Conservation (phyloP, 2,888 invertebrate genomes). For the Lithophane socia region DNA sequence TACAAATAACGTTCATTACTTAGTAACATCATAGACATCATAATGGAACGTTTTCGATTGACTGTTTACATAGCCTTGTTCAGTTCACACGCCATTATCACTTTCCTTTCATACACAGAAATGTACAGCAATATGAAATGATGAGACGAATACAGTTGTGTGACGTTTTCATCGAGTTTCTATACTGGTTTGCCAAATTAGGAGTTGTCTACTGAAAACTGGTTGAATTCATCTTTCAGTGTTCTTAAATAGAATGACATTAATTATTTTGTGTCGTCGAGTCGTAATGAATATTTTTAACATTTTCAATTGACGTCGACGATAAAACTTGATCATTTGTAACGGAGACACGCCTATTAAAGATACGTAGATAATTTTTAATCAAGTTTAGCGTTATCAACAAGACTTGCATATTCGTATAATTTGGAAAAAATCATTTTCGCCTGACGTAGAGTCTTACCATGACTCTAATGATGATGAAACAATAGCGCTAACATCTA, state of each 20-base stretch:
- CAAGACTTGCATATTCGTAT: background rate
- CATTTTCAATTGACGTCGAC: slow-evolving; percentile 3
- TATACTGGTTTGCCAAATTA: slow-evolving; percentile 1
- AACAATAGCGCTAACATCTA: background rate
- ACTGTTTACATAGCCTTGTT: slow-evolving; percentile 55
- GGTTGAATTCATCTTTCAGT: slow-evolving; percentile 9
- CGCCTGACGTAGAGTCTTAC: too few relatives aligned
- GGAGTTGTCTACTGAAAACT: slow-evolving; percentile 1
- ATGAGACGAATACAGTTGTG: slow-evolving; percentile 23
- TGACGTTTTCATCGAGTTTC: slow-evolving; percentile 19
- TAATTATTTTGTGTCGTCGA: background rate
- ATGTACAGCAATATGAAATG: slow-evolving; percentile 51
- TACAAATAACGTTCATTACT: slow-evolving; percentile 42
- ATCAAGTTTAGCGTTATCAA: background rate
- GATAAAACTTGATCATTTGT: slow-evolving; percentile 3
- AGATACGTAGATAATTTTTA: background rate
- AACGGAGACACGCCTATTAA: background rate
- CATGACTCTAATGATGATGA: background rate
- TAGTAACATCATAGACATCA: slow-evolving; percentile 27
- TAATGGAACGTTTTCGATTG: slow-evolving; percentile 59
- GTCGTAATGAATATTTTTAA: slow-evolving; percentile 6
- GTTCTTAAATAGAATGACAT: background rate
- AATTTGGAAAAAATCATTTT: background rate
- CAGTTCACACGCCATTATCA: slow-evolving; percentile 33
- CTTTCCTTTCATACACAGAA: slow-evolving; percentile 55